phyloP scores from a whole-genome alignment of 23 tunicate species.

The Phallusia fumigata region DNA sequence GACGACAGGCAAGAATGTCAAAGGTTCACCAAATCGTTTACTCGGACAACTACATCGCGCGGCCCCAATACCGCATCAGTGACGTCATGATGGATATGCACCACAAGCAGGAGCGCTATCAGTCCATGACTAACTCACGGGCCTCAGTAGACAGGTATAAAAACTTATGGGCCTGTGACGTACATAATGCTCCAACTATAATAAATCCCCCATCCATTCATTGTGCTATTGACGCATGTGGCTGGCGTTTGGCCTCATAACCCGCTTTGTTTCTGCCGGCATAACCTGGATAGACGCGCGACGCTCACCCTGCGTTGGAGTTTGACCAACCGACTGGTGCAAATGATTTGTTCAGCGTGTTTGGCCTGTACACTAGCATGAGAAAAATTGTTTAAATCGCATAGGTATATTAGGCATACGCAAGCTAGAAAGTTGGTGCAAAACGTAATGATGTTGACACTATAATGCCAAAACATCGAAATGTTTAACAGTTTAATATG shows the following conservation, averaged over 20 bases:
- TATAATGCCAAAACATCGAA: too few relatives aligned
- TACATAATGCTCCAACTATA: background rate
- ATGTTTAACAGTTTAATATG: too few relatives aligned
- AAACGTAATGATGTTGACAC: too few relatives aligned
- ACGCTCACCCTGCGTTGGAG: too few relatives aligned
- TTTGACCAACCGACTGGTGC: too few relatives aligned
- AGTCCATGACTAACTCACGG: background rate
- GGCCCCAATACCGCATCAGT: constrained; percentile 2
- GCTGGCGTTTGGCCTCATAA: background rate
- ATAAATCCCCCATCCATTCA: background rate
- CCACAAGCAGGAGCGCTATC: background rate
- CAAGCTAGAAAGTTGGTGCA: too few relatives aligned
- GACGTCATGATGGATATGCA: constrained; percentile 1
- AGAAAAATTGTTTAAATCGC: too few relatives aligned
- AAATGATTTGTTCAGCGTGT: too few relatives aligned
- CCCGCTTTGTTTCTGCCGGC: background rate
- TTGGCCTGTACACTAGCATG: too few relatives aligned
- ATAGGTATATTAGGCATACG: too few relatives aligned
- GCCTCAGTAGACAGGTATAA: background rate
- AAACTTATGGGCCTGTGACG: background rate
- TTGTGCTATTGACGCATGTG: background rate
- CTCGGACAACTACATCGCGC: background rate
- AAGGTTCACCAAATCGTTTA: background rate
- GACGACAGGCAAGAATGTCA: background rate
- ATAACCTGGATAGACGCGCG: too few relatives aligned